Base-by-base conservation (phyloP, 1,140 invertebrate genomes). In the Aphaenogaster ashmeadi region DNA sequence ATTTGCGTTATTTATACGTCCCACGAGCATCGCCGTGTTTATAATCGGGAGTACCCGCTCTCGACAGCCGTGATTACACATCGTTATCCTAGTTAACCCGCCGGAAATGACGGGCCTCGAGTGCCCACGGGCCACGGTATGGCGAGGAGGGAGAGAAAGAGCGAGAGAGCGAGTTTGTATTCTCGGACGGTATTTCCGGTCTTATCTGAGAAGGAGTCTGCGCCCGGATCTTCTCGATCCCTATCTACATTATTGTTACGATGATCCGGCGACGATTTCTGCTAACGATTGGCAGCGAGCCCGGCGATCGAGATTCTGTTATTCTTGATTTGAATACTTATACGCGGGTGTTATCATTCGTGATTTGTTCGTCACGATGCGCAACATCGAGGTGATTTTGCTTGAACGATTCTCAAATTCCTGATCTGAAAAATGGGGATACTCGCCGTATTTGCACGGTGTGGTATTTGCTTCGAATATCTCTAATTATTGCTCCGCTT, bases 1-100 rank as follows among this genome's bases (percentile, higher is more conserved):
- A 93, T 94, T 94, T 92, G 89, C 92, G 92, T 94, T 95, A 94
- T 95, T 95, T 94, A 94, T 94, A 93, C 89, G 93, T 94, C 93
- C 94, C 94, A 81, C 78, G 94, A 93, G 94, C 89, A 93, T 92
- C 88, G 89, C 69, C 66, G 77, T 79, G 92, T 91, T 93, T 95
- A 94, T 94, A 94, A 95, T 94, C 92, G 93, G 93, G 93, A 79
- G 83, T 83, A 44, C 75, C 79, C 72, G 80, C 87, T 91, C 89
- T 90, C 89, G 89, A 92, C 90, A 92, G 85, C 88, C 89, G 87
- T 93, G 94, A 95, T 95, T 95, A 94, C 90, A 93, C 93, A 93
- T 95, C 94, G 94, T 94, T 94, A 95, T 94, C 90, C 91, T 89
- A 90, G 93, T 93, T 92, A 93, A 94, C 89, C 91, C 91, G 90